Base-by-base conservation (phyloP, 2,113 vertebrate genomes). In the Mastomys natalensis region DNA sequence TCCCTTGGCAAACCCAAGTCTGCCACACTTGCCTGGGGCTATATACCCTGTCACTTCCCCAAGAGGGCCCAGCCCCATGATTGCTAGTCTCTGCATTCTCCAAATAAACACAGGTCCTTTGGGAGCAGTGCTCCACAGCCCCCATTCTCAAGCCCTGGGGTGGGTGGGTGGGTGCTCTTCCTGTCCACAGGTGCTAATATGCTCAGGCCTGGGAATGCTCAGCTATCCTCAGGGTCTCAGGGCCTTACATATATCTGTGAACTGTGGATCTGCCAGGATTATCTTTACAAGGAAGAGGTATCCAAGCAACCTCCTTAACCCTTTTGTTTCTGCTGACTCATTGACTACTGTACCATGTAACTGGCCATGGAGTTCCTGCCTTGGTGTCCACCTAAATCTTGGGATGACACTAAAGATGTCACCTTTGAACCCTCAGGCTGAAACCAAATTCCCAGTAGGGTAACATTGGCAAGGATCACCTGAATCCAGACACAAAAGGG, bases 321-420 rank as follows among this genome's bases (percentile, higher is more conserved):
- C 51, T 34, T 85, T 45, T 22, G 43, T 43, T 92, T 93, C 84
- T 80, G 53, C 78, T 70, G 77, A 94, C 66, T 58, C 66, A 85
- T 55, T 60, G 70, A 89, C 45, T 10, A 77, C 66, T 62, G 48
- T 0, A 0, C 48, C 60, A 64, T 64, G 51, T 51, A 66, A 76
- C n/a, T 37, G 48, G 70, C 37, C 51, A 21, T 0, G 58, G 58
- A 55, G 77, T 48, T 51, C 58, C 62, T 2, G 9, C 68, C 87
- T 45, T 26, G n/a, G 53, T 7, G 8, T 86, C 68, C 53, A 66
- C 15, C 0, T 51, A 51, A 34, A 45, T 51, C 72, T 92, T 58
- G 51, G 45, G 70, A 68, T 0, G 1, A 66, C 6, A 21, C 0
- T 53, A 53, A 89, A 22, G 78, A 58, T 87, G 62, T 40, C n/a